Evolutionary conservation across 2,888 invertebrate genomes (phyloP).

Genomic region (Rhopalosiphum nymphaeae): DNA sequence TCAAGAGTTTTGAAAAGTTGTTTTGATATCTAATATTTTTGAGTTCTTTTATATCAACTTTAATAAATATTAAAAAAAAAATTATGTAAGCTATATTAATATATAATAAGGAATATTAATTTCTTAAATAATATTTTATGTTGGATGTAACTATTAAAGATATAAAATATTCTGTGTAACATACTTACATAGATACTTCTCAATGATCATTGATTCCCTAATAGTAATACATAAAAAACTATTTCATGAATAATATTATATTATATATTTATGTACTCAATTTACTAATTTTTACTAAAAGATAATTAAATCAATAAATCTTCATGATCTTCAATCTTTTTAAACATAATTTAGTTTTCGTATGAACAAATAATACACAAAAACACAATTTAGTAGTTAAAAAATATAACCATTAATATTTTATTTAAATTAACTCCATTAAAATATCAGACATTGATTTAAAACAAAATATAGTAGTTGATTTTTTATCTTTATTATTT

Average conservation of each 20-base stretch:
- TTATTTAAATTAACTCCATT: not conserved
- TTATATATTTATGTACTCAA: not conserved
- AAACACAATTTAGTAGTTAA: not conserved
- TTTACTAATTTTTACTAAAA: not conserved
- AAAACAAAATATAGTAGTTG: not conserved
- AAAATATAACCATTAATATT: slow-evolving; percentile 21
- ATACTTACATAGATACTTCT: not conserved
- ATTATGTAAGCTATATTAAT: not conserved
- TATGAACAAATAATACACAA: not conserved
- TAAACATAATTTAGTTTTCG: not conserved
- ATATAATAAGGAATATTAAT: not conserved
- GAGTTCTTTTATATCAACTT: not conserved
- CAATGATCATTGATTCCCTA: not conserved
- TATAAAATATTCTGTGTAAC: not conserved
- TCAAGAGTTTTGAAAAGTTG: not conserved
- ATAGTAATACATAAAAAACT: not conserved
- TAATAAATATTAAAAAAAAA: not conserved
- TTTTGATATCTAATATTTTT: not conserved
- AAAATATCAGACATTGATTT: not conserved
- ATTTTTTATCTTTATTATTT: slow-evolving; percentile 58
- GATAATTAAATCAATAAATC: not conserved
- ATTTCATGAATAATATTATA: not conserved
- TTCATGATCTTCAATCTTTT: not conserved
- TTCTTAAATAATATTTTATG: not conserved
- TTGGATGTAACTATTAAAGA: not conserved